Conservation (phyloP, 2,113 vertebrate species). For the Felis chaus region DNA sequence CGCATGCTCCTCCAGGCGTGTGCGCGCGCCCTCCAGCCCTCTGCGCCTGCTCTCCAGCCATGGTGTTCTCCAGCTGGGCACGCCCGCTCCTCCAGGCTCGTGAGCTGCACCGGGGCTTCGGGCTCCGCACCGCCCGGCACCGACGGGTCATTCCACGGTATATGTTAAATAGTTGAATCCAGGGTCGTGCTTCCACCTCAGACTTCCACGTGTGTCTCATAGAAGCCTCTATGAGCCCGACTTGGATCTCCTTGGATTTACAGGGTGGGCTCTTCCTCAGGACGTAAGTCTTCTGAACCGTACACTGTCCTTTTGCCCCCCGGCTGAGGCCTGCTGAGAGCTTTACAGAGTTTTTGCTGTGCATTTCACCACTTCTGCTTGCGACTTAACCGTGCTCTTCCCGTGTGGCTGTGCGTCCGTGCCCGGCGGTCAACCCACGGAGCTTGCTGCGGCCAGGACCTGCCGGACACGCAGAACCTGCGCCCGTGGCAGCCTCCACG, state of each 20-base stretch:
- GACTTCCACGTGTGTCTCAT: not conserved
- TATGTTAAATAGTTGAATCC: not conserved
- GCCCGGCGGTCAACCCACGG: fast-evolving
- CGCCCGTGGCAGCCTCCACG: not conserved
- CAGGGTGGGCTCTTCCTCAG: not conserved
- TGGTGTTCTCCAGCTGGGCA: too few relatives aligned
- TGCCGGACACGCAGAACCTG: not conserved
- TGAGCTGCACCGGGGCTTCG: not conserved
- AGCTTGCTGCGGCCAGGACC: too few relatives aligned
- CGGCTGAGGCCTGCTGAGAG: not conserved
- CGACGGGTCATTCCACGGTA: fast-evolving
- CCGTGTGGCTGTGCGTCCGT: not conserved
- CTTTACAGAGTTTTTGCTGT: not conserved
- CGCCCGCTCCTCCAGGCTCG: too few relatives aligned
- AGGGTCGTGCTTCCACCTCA: not conserved
- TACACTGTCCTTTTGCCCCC: fast-evolving
- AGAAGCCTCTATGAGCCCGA: not conserved
- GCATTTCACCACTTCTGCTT: not conserved
- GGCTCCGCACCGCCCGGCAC: not conserved
- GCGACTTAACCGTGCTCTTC: too few relatives aligned
- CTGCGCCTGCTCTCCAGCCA: too few relatives aligned
- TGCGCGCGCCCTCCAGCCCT: too few relatives aligned
- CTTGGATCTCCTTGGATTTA: too few relatives aligned
- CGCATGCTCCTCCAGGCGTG: too few relatives aligned
- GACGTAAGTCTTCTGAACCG: not conserved